Percentiles rank a stretch among this genome's conserved stretches.
Conservation (phyloP, 2,113 vertebrate genomes). For the Lampris incognitus region DNA sequence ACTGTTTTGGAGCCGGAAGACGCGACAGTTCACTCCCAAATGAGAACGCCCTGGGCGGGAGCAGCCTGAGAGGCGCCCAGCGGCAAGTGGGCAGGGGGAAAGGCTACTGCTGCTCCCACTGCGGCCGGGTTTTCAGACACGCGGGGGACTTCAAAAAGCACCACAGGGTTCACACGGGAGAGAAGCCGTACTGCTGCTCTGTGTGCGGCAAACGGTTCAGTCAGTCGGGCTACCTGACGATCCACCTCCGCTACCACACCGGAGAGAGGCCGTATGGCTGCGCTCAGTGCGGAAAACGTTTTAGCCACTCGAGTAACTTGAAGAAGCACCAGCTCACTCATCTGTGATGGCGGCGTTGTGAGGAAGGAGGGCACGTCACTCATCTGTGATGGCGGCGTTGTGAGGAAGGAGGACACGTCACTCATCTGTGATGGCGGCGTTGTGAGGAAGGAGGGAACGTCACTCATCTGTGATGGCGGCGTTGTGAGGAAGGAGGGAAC, state of each 20-base stretch:
- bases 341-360: slow-evolving; percentile 16
- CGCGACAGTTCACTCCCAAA: slow-evolving; percentile 26
- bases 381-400: too few relatives aligned
- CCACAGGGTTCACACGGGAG: slow-evolving; percentile 72
- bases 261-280: slow-evolving; percentile 77
- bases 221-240: slow-evolving; percentile 74
- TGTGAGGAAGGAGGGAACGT: too few relatives aligned
- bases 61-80: slow-evolving; percentile 51
- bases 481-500: too few relatives aligned
- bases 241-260: slow-evolving; percentile 74
- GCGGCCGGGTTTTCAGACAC: slow-evolving; percentile 73
- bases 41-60: slow-evolving; percentile 39
- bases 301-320: slow-evolving; percentile 76
- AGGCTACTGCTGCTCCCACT: slow-evolving; percentile 71
- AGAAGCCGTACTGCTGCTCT: slow-evolving; percentile 70
- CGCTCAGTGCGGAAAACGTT: slow-evolving; percentile 73
- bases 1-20: background rate
- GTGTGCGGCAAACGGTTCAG: slow-evolving; percentile 76
- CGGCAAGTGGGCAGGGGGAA: slow-evolving; percentile 60
- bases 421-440: too few relatives aligned
- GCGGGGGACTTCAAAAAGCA: slow-evolving; percentile 78
- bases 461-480: too few relatives aligned
- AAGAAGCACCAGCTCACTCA: slow-evolving; percentile 74
- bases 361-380: too few relatives aligned
- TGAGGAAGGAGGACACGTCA: too few relatives aligned